phyloP scores from a whole-genome alignment of 2,888 invertebrate genomes.

The Erpobdella octoculata region DNA sequence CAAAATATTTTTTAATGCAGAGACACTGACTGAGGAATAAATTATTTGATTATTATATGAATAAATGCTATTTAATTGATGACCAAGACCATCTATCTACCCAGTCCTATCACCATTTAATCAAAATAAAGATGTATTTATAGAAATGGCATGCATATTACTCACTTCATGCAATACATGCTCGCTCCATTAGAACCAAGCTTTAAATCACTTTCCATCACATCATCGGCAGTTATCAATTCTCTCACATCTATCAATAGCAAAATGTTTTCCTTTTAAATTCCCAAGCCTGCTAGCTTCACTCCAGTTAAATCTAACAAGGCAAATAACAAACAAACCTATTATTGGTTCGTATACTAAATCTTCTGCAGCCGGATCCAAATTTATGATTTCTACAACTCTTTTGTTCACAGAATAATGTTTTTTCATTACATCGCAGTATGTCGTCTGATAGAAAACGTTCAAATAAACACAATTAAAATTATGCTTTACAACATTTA shows the following conservation, averaged over 20 bases:
- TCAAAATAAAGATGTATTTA: no score
- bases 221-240: slow-evolving; percentile 80
- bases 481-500: not conserved
- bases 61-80: not conserved
- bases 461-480: not conserved
- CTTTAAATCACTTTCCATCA: slow-evolving; percentile 86
- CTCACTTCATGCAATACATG: slow-evolving; percentile 84
- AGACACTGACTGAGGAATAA: not conserved
- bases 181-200: slow-evolving; percentile 96
- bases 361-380: slow-evolving; percentile 94
- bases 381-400: slow-evolving; percentile 76
- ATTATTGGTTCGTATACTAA: slow-evolving; percentile 77
- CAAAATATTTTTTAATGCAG: not conserved
- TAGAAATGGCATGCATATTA: slow-evolving; percentile 21
- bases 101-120: no score
- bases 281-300: not conserved
- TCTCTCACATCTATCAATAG: slow-evolving; percentile 56
- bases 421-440: slow-evolving; percentile 77
- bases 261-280: no score
- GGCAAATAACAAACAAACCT: not conserved
- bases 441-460: slow-evolving; percentile 68
- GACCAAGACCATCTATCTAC: no score
- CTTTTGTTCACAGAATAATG: slow-evolving; percentile 71
- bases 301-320: not conserved
- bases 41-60: not conserved